phyloP scores from a whole-genome alignment of 1,140 invertebrate species.

The Helicoverpa zea region DNA sequence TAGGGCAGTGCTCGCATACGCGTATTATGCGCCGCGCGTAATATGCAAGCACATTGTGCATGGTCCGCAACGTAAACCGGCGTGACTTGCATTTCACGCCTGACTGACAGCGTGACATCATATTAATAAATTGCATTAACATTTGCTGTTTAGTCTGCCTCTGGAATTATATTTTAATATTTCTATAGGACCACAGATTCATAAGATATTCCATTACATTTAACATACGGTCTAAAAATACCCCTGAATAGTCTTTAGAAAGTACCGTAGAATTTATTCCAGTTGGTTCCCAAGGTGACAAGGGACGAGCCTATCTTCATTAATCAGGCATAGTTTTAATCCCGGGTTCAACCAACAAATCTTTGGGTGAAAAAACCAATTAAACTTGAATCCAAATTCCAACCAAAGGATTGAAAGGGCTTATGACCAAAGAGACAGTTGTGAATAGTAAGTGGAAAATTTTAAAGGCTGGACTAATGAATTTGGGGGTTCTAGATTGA shows the following conservation, averaged over 20 bases:
- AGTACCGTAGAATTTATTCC: neutral
- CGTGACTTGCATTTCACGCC: slow-evolving; percentile 43
- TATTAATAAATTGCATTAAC: slow-evolving; percentile 43
- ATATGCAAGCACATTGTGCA: slow-evolving; percentile 38
- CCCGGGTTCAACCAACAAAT: neutral
- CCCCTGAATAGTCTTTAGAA: neutral
- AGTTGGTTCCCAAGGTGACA: slow-evolving; percentile 13
- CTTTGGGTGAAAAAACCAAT: slow-evolving; percentile 14
- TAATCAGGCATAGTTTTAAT: slow-evolving; percentile 19
- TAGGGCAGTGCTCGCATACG: slow-evolving; percentile 1
- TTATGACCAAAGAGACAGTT: neutral
- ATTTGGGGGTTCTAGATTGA: neutral
- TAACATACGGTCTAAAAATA: neutral
- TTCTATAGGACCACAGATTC: neutral
- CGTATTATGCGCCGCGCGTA: neutral
- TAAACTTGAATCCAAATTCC: slow-evolving; percentile 9
- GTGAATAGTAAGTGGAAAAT: neutral
- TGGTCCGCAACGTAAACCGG: slow-evolving; percentile 1
- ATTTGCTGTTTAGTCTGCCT: slow-evolving; percentile 28
- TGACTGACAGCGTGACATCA: slow-evolving; percentile 41
- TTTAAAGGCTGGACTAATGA: neutral
- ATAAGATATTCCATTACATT: neutral
- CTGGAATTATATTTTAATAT: neutral
- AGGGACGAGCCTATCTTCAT: slow-evolving; percentile 7
- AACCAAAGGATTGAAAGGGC: neutral